These are phyloP conservation scores for Poliocrania exsul DNA, from an alignment of 2,797 vertebrate genomes.

Conservation along the genomic window DNA sequence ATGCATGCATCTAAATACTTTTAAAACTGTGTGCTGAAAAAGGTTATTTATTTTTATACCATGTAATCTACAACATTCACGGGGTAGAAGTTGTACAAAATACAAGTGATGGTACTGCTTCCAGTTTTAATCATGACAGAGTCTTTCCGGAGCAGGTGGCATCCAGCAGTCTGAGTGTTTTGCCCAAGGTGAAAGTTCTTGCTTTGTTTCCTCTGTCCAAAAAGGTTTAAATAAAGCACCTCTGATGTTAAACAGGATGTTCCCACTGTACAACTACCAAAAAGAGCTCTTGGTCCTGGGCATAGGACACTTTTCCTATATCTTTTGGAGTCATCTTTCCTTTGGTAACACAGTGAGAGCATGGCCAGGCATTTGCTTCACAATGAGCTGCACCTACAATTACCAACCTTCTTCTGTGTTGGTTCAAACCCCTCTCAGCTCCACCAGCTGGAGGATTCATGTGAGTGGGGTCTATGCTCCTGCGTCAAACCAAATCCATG, in stretches of 20 bases:
- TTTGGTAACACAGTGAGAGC: neutral
- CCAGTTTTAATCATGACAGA: neutral
- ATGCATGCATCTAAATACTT: neutral
- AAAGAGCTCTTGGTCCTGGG: neutral
- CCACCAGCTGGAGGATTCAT: neutral
- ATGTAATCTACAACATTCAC: neutral
- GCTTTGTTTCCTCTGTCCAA: neutral
- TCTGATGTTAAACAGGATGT: neutral
- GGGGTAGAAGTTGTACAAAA: neutral
- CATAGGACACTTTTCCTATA: neutral
- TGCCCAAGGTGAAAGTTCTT: neutral
- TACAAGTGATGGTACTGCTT: neutral
- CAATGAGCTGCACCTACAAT: neutral
- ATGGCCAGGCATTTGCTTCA: neutral
- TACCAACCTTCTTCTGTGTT: neutral
- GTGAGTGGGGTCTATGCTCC: neutral
- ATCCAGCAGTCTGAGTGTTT: neutral
- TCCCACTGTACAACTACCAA: neutral
- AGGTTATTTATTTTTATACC: neutral
- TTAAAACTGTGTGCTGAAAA: neutral
- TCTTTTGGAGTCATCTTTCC: neutral
- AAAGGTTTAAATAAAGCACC: neutral
- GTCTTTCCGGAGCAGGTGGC: neutral
- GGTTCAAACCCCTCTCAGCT: neutral
- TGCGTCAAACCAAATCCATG: neutral